Percentiles rank a stretch among this genome's conserved stretches.
Evolutionary conservation across 2,797 vertebrate genomes (phyloP).

Genomic region (Chiloscyllium punctatum): DNA sequence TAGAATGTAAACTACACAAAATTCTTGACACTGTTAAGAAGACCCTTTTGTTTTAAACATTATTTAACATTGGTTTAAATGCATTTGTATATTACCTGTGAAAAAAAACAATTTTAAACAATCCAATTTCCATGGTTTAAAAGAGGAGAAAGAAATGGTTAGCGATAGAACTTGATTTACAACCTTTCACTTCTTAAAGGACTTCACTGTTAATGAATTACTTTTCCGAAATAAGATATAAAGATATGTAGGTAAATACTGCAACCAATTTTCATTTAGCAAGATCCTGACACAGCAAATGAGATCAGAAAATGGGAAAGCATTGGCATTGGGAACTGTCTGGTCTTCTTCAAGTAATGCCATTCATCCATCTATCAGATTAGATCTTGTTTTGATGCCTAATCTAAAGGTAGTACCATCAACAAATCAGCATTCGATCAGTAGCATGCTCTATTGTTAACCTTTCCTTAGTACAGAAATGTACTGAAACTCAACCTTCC

Average conservation of each 20-base stretch:
- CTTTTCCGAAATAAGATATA: neutral
- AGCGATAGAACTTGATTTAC: neutral
- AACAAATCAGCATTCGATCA: neutral
- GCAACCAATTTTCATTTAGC: neutral
- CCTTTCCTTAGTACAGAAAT: neutral
- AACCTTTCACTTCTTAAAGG: neutral
- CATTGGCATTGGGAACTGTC: neutral
- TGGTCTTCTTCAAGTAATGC: neutral
- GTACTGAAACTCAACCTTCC: neutral
- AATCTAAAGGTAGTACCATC: neutral
- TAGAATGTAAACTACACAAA: neutral
- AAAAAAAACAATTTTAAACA: neutral
- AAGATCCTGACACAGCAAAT: neutral
- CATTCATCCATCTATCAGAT: neutral
- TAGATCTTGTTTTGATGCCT: neutral
- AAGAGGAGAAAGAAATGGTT: neutral
- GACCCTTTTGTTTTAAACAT: neutral
- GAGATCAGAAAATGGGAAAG: neutral
- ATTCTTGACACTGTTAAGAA: neutral
- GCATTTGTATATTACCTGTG: neutral
- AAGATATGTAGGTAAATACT: neutral
- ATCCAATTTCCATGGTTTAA: neutral
- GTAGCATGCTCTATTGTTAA: neutral
- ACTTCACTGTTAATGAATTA: neutral
- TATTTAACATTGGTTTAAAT: neutral